Evolutionary conservation across 1,140 invertebrate genomes (phyloP).

Genomic region (Meteorus sp.): DNA sequence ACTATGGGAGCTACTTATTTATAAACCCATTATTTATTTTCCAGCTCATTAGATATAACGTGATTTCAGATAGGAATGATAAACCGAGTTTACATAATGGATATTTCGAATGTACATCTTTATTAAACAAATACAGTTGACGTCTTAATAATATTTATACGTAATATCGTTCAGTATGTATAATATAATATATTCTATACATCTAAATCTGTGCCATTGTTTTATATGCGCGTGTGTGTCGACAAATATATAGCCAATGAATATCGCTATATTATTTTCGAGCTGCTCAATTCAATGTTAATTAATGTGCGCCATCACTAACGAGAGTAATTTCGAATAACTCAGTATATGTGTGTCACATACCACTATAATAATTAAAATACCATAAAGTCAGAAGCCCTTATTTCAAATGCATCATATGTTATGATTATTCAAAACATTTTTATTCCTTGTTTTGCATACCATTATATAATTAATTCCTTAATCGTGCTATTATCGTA

Average conservation of each 20-base stretch:
- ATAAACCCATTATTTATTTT: constrained; percentile 11
- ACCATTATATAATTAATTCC: constrained; percentile 43
- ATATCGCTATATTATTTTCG: background rate
- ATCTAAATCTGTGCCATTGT: constrained; percentile 57
- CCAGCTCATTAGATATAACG: constrained; percentile 9
- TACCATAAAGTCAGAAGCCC: background rate
- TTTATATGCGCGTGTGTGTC: constrained; percentile 53
- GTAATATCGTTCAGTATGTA: constrained; percentile 54
- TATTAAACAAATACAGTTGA: constrained; percentile 63
- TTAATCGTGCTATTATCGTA: constrained; percentile 45
- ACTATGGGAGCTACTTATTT: background rate
- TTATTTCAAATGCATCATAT: no score
- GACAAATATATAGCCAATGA: background rate
- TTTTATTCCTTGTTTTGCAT: background rate
- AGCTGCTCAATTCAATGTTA: constrained; percentile 47
- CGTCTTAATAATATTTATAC: constrained; percentile 59
- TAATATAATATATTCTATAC: no score
- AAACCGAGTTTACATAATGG: no score
- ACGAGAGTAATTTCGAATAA: background rate
- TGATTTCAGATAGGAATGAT: constrained; percentile 8
- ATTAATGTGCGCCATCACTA: constrained; percentile 46
- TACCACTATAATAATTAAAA: background rate
- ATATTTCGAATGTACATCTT: constrained; percentile 61
- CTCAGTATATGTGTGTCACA: background rate
- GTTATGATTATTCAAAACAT: no score